Conservation (phyloP, 2,113 vertebrate genomes). For the Forbesichthys agassizii region DNA sequence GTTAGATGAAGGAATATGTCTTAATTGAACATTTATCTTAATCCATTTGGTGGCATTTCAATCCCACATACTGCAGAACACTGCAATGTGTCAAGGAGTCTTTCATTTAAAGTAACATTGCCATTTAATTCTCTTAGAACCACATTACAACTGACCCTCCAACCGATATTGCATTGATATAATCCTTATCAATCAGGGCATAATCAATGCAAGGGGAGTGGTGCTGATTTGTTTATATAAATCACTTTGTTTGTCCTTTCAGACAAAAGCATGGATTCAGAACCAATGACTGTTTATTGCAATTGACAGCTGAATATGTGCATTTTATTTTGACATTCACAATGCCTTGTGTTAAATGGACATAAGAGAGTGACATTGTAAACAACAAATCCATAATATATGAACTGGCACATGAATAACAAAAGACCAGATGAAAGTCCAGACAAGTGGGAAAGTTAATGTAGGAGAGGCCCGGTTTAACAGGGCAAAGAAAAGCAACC, state of each 20-base stretch:
- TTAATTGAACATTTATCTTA: conserved; percentile 10
- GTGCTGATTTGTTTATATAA: neutral
- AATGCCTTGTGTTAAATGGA: neutral
- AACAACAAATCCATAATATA: neutral
- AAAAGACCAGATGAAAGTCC: neutral
- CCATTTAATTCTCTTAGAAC: neutral
- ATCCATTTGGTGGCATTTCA: conserved; percentile 7
- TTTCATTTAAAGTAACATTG: neutral
- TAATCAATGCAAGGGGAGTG: neutral
- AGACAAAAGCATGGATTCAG: neutral
- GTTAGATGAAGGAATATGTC: conserved; percentile 18
- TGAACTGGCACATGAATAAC: neutral
- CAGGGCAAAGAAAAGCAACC: neutral
- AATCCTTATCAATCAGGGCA: neutral
- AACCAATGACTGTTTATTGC: neutral
- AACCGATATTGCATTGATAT: neutral
- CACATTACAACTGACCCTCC: neutral
- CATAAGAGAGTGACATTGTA: neutral
- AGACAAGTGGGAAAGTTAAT: neutral
- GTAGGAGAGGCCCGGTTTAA: neutral
- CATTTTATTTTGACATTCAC: neutral
- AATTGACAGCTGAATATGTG: neutral
- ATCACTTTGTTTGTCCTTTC: neutral
- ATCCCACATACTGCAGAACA: neutral
- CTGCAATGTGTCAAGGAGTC: neutral